Evolutionary conservation across 2,888 invertebrate species (phyloP), one percentile per base, ranked within the genome.

Genomic region (Aspidapion aeneum): DNA sequence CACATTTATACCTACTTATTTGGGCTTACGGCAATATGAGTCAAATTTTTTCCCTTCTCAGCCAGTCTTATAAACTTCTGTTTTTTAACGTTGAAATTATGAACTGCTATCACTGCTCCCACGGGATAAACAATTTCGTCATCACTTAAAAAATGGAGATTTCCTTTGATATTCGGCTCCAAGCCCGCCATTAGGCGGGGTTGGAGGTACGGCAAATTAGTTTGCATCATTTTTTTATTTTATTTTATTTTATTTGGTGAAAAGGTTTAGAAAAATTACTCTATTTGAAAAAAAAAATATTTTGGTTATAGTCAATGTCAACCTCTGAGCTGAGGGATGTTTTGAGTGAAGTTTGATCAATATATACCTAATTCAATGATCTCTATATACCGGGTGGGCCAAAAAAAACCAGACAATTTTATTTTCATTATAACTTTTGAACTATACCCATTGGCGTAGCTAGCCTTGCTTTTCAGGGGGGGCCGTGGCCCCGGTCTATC

Each of bases 81-180:
- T 68, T 86, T 87, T 74, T 87, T 87, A 71, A 87, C 85, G 5
- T 85, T 82, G 75, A 86, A 87, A 75, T 93, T 89, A 72, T 94
- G 91, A 64, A 93, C 82, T 0, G 88, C 85, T 57, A 94, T 80
- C 1, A 90, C 89, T 58, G 89, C 88, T 59, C 93, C 93, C 22
- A 90, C 90, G 0, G 92, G 91, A 78, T 93, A 93, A 57, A 93
- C 82, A 50, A 93, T 84, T 74, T 93, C 92, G 21, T 89, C 86
- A 74, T 90, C 91, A 18, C 85, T 83, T 61, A 90, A 80, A 72
- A 87, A 92, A 74, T 90, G 87, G 3, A 87, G 87, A 77, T 92
- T 93, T 62, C 88, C 88, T 70, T 83, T 82, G 64, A 86, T 83
- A 66, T 86, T 83, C 17, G 88, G 88, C 61, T 85, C 83, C 19